Base-by-base conservation (phyloP, 2,888 invertebrate genomes). In the Morpho achilles region DNA sequence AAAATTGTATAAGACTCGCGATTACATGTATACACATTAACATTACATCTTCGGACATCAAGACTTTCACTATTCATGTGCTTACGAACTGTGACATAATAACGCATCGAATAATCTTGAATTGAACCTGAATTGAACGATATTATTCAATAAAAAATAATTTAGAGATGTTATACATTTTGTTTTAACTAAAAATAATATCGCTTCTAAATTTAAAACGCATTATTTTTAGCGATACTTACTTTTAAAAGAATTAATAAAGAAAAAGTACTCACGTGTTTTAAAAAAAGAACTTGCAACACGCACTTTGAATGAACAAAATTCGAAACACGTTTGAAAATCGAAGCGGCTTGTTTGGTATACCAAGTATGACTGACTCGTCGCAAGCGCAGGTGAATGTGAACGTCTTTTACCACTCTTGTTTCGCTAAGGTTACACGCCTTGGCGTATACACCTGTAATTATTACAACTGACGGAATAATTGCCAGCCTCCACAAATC, bases 351-450 rank as follows among this genome's bases (percentile, higher is more conserved):
- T 69, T 66, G 73, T 71, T 73, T 71, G 72, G 76, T 77, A 66
- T 71, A 75, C 80, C 72, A 73, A 74, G 76, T 75, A 71, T 74
- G 80, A 89, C 88, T 89, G 88, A 74, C 70, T 79, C 75, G 80
- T 70, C 82, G 79, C 75, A 57, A 62, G 77, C 83, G 83, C 86
- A 82, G 82, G 88, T 86, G 87, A 89, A 86, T 81, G 88, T 86
- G 77, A 80, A 76, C 77, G 76, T 81, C 78, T 78, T 76, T 77
- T 79, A 83, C 86, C 87, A 84, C 87, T 85, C 83, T 81, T 80
- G 84, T 79, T 81, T 82, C 78, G 80, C 81, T 77, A 74, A 69
- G 73, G 60, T 64, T 67, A 73, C 53, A 82, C 80, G 71, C 68
- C 74, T 75, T 63, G 60, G 72, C 66, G 64, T 70, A 69, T 73